A percentile compares a stretch with the other conserved stretches of the same genome.
Conservation (phyloP, 2,888 invertebrate species). For the Ernsta delagoae region DNA sequence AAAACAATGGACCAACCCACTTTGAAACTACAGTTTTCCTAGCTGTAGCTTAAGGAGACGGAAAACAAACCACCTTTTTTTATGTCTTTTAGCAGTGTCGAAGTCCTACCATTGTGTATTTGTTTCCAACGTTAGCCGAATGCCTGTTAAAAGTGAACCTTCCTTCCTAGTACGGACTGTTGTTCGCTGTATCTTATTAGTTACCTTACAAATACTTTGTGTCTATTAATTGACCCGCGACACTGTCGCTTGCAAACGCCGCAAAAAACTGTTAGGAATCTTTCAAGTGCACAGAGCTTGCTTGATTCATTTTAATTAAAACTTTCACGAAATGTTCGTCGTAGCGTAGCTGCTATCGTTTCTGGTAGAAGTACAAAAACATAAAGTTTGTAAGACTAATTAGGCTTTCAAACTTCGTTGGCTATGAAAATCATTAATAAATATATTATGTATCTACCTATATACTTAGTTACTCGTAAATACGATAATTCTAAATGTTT, state of each 20-base stretch:
- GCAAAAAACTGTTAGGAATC: conserved; percentile 66
- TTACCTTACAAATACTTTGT: conserved; percentile 57
- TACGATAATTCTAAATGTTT: not conserved
- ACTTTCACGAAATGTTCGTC: conserved; percentile 67
- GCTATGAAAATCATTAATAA: not conserved
- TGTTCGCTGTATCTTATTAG: conserved; percentile 59
- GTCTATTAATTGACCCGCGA: conserved; percentile 76
- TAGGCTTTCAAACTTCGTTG: conserved; percentile 30
- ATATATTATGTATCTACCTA: not conserved
- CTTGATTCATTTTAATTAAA: conserved; percentile 80
- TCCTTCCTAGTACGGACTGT: conserved; percentile 46
- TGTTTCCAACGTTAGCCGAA: conserved; percentile 51
- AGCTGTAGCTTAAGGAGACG: conserved; percentile 68
- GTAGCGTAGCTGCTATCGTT: conserved; percentile 46
- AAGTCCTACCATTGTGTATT: conserved; percentile 68
- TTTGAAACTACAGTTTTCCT: conserved; percentile 50
- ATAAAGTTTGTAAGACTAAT: conserved; percentile 37
- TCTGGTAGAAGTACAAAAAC: conserved; percentile 49
- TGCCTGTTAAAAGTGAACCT: conserved; percentile 41
- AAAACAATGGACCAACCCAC: conserved; percentile 3
- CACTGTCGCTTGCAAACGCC: conserved; percentile 61
- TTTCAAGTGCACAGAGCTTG: conserved; percentile 55
- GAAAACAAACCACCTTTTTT: conserved; percentile 67
- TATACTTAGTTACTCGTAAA: not conserved
- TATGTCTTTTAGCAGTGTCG: conserved; percentile 59